Conservation (phyloP, 2,888 invertebrate genomes). For the Empis stercorea region DNA sequence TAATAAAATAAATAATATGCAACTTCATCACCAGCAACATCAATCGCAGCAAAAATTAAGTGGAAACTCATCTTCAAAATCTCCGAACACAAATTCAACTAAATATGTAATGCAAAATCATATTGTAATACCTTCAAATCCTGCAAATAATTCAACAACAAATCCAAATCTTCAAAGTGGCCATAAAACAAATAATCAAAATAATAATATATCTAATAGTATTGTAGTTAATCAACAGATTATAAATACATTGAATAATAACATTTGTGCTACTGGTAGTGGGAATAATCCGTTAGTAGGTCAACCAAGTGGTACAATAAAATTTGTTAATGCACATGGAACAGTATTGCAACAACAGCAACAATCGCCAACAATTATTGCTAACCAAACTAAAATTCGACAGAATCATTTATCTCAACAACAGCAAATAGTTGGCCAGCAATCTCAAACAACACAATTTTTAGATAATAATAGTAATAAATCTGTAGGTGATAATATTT, state of each 20-base stretch:
- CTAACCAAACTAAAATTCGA: slow-evolving; percentile 9
- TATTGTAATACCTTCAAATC: slow-evolving; percentile 8
- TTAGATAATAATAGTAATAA: slow-evolving; percentile 12
- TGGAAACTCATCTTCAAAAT: not conserved
- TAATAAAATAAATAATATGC: slow-evolving; percentile 19
- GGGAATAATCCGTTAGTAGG: not conserved
- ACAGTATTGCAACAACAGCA: slow-evolving; percentile 33
- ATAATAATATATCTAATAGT: slow-evolving; percentile 10
- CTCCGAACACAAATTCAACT: slow-evolving; percentile 6
- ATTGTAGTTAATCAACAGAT: slow-evolving; percentile 18
- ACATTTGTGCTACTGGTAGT: slow-evolving; percentile 4
- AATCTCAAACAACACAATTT: slow-evolving; percentile 4
- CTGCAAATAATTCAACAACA: slow-evolving; percentile 3
- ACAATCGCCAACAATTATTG: slow-evolving; percentile 10
- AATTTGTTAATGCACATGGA: slow-evolving; percentile 36
- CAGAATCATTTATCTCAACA: slow-evolving; percentile 11
- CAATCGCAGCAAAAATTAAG: slow-evolving; percentile 4
- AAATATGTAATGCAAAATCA: slow-evolving; percentile 14
- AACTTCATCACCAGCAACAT: slow-evolving; percentile 9
- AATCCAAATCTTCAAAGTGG: slow-evolving; percentile 6
- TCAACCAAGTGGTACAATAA: slow-evolving; percentile 23
- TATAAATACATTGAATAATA: slow-evolving; percentile 14
- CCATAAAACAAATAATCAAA: slow-evolving; percentile 4
- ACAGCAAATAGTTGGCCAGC: slow-evolving; percentile 6
- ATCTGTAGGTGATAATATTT: slow-evolving; percentile 12